A percentile compares a stretch with the other conserved stretches of the same genome.
These are phyloP conservation scores for Sciurus niger DNA, from an alignment of 2,113 vertebrate genomes.

Conservation along the genomic window DNA sequence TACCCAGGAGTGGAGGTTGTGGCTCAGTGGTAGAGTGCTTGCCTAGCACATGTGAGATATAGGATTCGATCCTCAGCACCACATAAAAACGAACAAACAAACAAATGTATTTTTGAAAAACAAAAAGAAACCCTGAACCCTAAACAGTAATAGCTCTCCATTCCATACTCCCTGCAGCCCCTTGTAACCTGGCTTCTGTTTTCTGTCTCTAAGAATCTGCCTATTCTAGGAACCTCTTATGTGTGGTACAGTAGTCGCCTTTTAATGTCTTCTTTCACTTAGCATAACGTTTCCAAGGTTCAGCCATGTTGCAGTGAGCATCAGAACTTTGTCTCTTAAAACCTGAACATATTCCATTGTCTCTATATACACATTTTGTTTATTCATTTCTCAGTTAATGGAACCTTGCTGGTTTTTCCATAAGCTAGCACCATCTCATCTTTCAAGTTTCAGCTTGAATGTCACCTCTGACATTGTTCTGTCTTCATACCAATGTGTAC, in stretches of 20 bases:
- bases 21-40: too few species aligned
- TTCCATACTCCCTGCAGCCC: background rate
- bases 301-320: background rate
- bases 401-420: background rate
- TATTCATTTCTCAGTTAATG: background rate
- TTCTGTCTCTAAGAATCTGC: background rate
- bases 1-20: too few species aligned
- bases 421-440: background rate
- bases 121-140: background rate
- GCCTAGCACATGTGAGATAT: too few species aligned
- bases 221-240: background rate
- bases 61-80: too few species aligned
- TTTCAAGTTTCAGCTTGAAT: slow-evolving; percentile 26
- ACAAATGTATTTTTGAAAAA: too few species aligned
- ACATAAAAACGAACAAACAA: too few species aligned
- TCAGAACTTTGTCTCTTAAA: background rate
- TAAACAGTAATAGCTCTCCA: background rate
- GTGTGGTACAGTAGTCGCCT: background rate
- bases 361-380: background rate
- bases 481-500: background rate
- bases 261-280: background rate
- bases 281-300: background rate
- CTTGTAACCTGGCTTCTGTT: background rate
- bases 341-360: background rate
- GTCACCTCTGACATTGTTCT: background rate